Evolutionary conservation across 2,797 vertebrate genomes (phyloP).

Genomic region (Podarcis lilfordi): DNA sequence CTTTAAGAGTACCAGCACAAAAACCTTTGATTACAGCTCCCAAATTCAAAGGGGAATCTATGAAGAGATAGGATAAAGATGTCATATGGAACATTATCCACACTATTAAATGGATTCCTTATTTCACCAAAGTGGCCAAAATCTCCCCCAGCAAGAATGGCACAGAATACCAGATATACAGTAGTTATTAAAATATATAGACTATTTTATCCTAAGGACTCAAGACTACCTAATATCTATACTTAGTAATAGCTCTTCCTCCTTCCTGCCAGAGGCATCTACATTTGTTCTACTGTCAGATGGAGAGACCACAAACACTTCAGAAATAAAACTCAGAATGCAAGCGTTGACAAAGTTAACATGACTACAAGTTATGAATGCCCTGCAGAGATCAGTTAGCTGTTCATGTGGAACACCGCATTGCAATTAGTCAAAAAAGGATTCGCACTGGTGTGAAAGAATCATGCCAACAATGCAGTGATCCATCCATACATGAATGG

Average conservation of each 20-base stretch:
- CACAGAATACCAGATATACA: background rate
- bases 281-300: background rate
- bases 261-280: rapidly evolving
- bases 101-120: background rate
- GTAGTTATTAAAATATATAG: background rate
- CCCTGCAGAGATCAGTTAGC: too few species aligned
- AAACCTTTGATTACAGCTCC: background rate
- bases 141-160: background rate
- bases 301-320: background rate
- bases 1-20: background rate
- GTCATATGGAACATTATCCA: background rate
- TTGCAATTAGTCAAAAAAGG: background rate
- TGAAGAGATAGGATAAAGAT: background rate
- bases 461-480: background rate
- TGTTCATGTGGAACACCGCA: too few species aligned
- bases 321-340: background rate
- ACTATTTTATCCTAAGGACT: background rate
- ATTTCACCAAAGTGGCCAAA: background rate
- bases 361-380: background rate
- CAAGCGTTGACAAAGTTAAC: background rate
- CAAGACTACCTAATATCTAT: background rate
- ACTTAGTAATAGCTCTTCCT: background rate
- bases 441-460: background rate
- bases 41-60: background rate
- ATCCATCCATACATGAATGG: background rate